Conservation (phyloP, 1,140 invertebrate genomes). For the Saxidomus purpurata region DNA sequence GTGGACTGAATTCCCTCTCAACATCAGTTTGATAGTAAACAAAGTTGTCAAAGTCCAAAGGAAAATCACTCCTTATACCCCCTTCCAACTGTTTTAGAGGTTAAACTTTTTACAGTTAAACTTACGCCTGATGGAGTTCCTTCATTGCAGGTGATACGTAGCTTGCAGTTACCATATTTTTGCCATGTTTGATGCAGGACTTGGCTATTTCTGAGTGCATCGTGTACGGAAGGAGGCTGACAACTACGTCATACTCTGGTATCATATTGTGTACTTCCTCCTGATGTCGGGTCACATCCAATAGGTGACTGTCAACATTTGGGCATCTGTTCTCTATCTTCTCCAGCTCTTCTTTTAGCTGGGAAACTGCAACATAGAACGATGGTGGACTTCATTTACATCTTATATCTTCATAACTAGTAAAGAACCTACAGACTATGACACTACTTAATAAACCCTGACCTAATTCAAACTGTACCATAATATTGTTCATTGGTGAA, state of each 20-base stretch:
- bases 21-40: no score
- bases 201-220: slow-evolving; percentile 94
- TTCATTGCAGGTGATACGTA: slow-evolving; percentile 95
- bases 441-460: no score
- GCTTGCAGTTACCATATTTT: slow-evolving; percentile 98
- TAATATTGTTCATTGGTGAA: no score
- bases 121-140: slow-evolving; percentile 92
- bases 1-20: no score
- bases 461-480: no score
- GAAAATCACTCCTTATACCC: no score
- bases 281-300: slow-evolving; percentile 92
- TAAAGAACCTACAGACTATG: no score
- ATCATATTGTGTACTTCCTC: slow-evolving; percentile 92
- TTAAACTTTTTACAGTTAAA: slow-evolving; percentile 60
- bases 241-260: slow-evolving; percentile 91
- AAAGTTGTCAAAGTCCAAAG: no score
- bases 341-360: slow-evolving; percentile 96
- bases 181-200: slow-evolving; percentile 94
- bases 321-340: slow-evolving; percentile 91
- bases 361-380: slow-evolving; percentile 92
- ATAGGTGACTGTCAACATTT: slow-evolving; percentile 93
- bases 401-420: no score
- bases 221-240: slow-evolving; percentile 96
- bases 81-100: no score
- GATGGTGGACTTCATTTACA: no score